Evolutionary conservation across 2,888 invertebrate species (phyloP), one percentile per base, ranked within the genome.

Genomic region (Lithophane socia): DNA sequence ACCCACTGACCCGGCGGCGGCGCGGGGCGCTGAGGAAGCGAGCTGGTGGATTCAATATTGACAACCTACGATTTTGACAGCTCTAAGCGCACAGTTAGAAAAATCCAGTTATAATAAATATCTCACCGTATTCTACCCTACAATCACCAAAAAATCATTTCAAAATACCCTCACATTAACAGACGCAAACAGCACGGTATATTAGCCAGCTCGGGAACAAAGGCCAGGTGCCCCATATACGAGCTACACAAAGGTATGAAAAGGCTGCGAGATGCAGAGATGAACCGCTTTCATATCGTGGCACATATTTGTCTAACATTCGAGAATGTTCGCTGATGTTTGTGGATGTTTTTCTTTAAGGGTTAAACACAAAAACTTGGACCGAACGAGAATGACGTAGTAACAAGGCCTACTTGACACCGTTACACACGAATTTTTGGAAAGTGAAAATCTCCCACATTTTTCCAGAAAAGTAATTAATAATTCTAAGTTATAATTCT

Each of bases 181-280:
- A 58, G 66, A 68, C 52, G 67, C 42, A 78, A 49, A 42, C 49
- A 54, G 67, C 72, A 37, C 24, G 76, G 63, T 60, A 77, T 82
- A 87, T 88, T 88, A 83, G 82, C 86, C 73, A 47, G 63, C n/a
- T 70, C 61, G 42, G 12, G 74, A 88, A 88, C 89, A 88, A 88
- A 88, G 70, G 87, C 42, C 80, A 82, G 80, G 82, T 87, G 88
- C 44, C 89, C 88, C 80, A 88, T 73, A 88, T 88, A 77, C 78
- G 58, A 44, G 68, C 66, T 66, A 70, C 81, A 85, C 84, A 86
- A 75, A 77, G 84, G 44, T 79, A 83, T 87, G 87, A 88, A 86
- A 80, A 83, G 86, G 75, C 77, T 52, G 71, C 73, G 75, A 82
- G 77, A 84, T 81, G 81, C 44, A 64, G 71, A 81, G 73, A 86